Evolutionary conservation across 2,888 invertebrate genomes (phyloP), one percentile per base, ranked within the genome.

Genomic region (Hyposoter didymator): DNA sequence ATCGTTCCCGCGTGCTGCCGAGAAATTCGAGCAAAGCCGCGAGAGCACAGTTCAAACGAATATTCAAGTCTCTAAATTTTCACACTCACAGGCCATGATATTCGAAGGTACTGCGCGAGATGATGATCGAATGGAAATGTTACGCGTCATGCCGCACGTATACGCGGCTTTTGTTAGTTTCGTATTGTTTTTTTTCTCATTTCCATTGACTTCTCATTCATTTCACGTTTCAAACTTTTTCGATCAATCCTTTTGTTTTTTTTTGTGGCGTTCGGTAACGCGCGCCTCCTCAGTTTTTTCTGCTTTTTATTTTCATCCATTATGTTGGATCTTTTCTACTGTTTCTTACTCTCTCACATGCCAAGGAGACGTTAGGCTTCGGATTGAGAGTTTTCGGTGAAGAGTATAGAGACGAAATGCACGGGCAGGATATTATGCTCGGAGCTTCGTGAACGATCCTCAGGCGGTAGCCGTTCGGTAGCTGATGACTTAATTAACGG

Each of bases 401-500:
- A 39, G 52, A 67, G 39, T n/a, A 59, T 59, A 35, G 32, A 22
- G 10, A 47, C 8, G 39, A 17, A 35, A 55, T 22, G 19, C 67
- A 43, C 28, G 66, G 49, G 52, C 64, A 73, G 52, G 52, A 64
- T 72, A 73, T 73, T 64, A 80, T 73, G 73, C 43, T 73, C 39
- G 39, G 64, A 22, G 19, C 7, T 28, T 72, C 52, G 52, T 43
- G 62, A 62, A 67, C 73, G 83, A 75, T 72, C 70, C 85, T 75
- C 69, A 82, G 89, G 89, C 91, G 90, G 90, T 88, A 90, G 92
- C 91, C 90, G 90, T 91, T 91, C 93, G 91, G 93, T 93, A 93
- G 93, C 93, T 90, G 93, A 93, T 92, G 92, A 90, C 91, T 92
- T 92, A 93, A 93, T 93, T 92, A 91, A 92, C 84, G 87, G 84